Evolutionary conservation across 92 coral and sea anemone genomes (phyloP).

Genomic region (Palythoa caribaeorum): DNA sequence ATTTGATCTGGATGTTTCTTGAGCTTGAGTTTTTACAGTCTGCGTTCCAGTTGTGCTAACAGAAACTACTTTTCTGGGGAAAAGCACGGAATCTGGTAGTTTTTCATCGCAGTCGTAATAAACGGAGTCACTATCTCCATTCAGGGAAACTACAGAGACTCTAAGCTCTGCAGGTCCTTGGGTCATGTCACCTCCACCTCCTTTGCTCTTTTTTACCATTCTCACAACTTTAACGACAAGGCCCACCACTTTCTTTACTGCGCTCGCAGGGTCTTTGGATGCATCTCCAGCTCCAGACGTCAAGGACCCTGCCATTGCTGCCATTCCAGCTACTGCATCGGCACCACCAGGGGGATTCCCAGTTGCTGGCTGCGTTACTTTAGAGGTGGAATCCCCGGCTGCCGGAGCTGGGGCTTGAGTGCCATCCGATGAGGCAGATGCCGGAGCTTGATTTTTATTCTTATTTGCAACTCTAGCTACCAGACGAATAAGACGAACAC

Average conservation of each 20-base stretch:
- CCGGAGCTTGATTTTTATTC: constrained; percentile 59
- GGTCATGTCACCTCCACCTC: constrained; percentile 9
- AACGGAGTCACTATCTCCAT: constrained; percentile 21
- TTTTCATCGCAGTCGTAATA: constrained; percentile 57
- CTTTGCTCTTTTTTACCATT: constrained; percentile 59
- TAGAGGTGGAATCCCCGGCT: constrained; percentile 32
- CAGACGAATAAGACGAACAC: constrained; percentile 75
- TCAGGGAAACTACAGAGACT: constrained; percentile 44
- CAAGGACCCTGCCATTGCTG: constrained; percentile 34
- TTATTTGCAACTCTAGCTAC: constrained; percentile 71
- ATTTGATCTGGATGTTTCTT: background rate
- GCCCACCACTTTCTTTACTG: constrained; percentile 53
- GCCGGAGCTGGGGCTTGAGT: constrained; percentile 40
- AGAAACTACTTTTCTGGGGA: constrained; percentile 21
- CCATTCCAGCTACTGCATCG: constrained; percentile 47
- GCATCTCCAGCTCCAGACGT: constrained; percentile 50
- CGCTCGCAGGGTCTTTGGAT: constrained; percentile 52
- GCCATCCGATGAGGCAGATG: constrained; percentile 5
- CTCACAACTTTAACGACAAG: constrained; percentile 60
- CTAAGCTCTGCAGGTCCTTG: constrained; percentile 33
- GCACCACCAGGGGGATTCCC: constrained; percentile 43
- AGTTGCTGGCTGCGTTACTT: constrained; percentile 27
- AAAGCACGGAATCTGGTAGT: background rate
- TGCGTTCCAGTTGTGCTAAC: constrained; percentile 33
- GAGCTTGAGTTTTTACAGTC: background rate